Base-by-base conservation (phyloP, 2,888 invertebrate species). In the Apodemia mormo region DNA sequence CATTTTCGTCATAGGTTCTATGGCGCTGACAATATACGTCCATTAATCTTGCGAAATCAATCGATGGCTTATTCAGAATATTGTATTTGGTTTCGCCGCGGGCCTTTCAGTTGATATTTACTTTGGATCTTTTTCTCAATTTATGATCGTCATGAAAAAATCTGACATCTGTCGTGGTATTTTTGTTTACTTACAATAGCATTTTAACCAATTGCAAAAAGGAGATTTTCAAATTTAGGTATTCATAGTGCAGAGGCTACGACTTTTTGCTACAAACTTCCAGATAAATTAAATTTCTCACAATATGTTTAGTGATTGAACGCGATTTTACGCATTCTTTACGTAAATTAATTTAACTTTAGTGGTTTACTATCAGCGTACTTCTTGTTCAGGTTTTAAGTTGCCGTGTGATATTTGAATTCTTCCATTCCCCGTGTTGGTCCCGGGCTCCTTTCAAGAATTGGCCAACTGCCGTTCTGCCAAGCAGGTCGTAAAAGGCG, bases 41-140 rank as follows among this genome's bases (percentile, higher is more conserved):
- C 92, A 94, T 94, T 93, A 92, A 94, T 94, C 93, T 93, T 94
- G 84, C 84, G 85, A 92, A 93, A 93, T 94, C 93, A 93, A 94
- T 93, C 93, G 92, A 93, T 93, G 91, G 92, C 90, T 91, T 92
- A 92, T 91, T 93, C 90, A 89, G 90, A 91, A 92, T 91, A 90
- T 91, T 89, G 90, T 92, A 88, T 92, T 91, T 88, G 92, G 90
- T 86, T 89, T 90, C 87, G 82, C 89, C 85, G 89, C 88, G 86
- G 86, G 86, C 86, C 49, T 49, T 49, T 89, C 79, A 85, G 83
- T 88, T 84, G 82, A 86, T 93, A 88, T 93, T 93, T 92, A 88
- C 89, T 91, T 90, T 90, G 85, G 84, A 89, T 88, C 84, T 92
- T 92, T 92, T 93, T 89, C 86, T 87, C 82, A 88, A 90, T 91